Percentiles rank a stretch among this genome's conserved stretches.
These are phyloP conservation scores for Drosophila tsacasi DNA, from an alignment of 1,140 invertebrate species.

Conservation along the genomic window DNA sequence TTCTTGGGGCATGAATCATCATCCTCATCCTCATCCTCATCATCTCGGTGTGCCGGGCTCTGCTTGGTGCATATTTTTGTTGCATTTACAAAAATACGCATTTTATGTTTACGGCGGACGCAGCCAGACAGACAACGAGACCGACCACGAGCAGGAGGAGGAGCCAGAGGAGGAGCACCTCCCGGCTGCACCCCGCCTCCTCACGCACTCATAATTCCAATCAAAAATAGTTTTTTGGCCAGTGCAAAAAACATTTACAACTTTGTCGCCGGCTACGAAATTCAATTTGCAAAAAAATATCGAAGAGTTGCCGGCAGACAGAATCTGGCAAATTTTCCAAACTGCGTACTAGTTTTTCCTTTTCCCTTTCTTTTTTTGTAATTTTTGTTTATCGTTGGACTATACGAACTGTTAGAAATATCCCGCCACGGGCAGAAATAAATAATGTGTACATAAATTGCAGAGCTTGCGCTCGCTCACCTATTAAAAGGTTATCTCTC, in stretches of 20 bases:
- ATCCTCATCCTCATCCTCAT: constrained; percentile 21
- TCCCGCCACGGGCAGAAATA: constrained; percentile 45
- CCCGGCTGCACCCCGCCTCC: constrained; percentile 18
- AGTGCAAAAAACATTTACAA: constrained; percentile 67
- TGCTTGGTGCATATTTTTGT: constrained; percentile 26
- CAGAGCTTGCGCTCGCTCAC: constrained; percentile 20
- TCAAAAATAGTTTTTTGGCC: constrained; percentile 70
- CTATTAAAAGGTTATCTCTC: constrained; percentile 59
- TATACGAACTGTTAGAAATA: constrained; percentile 61
- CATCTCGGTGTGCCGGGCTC: constrained; percentile 18
- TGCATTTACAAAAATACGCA: constrained; percentile 81
- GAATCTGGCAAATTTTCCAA: constrained; percentile 37
- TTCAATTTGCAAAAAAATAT: constrained; percentile 55
- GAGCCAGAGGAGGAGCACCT: constrained; percentile 2
- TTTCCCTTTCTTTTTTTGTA: background rate
- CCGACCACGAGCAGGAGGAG: constrained; percentile 10
- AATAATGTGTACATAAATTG: constrained; percentile 65
- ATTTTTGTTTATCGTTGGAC: constrained; percentile 38
- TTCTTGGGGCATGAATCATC: constrained; percentile 76
- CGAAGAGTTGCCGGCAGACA: constrained; percentile 21
- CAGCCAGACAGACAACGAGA: constrained; percentile 29
- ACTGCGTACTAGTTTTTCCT: constrained; percentile 38
- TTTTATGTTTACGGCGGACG: constrained; percentile 80
- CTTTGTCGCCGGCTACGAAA: constrained; percentile 58
- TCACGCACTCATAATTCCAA: constrained; percentile 76